phyloP scores from a whole-genome alignment of 2,113 vertebrate genomes.

The Orientallactaga bullata region DNA sequence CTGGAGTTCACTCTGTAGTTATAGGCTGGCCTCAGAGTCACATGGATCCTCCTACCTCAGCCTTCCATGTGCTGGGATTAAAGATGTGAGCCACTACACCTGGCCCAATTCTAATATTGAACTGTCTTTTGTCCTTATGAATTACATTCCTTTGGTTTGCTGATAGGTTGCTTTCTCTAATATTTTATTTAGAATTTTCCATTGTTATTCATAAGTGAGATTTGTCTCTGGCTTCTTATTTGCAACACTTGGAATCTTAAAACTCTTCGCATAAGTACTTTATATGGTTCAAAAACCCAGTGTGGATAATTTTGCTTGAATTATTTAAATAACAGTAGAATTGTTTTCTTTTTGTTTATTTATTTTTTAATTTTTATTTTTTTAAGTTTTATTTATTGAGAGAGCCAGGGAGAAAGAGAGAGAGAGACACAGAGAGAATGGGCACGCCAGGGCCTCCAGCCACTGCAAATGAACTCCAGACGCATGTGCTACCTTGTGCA shows the following conservation, averaged over 20 bases:
- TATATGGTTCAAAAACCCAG: not conserved
- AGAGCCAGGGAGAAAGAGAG: too few relatives aligned
- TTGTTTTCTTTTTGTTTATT: not conserved
- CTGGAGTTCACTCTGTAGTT: too few relatives aligned
- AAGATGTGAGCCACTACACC: too few relatives aligned
- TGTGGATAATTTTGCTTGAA: not conserved
- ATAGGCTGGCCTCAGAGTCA: too few relatives aligned
- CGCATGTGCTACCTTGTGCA: too few relatives aligned
- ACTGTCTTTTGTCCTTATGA: not conserved
- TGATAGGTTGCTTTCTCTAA: not conserved
- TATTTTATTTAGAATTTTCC: slow-evolving; percentile 57
- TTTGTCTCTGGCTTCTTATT: not conserved
- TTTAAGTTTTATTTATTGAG: too few relatives aligned
- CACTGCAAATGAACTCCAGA: too few relatives aligned
- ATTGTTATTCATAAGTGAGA: slow-evolving; percentile 16
- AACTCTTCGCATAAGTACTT: not conserved
- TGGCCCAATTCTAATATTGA: not conserved
- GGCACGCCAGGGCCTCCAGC: too few relatives aligned
- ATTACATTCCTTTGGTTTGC: not conserved
- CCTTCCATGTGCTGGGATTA: too few relatives aligned
- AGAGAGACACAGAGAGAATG: too few relatives aligned
- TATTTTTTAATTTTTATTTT: too few relatives aligned
- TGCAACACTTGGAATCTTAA: not conserved
- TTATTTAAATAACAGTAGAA: not conserved
- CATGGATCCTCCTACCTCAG: too few relatives aligned